Conservation (phyloP, 2,113 vertebrate genomes). For the Trochalopteron elliotii region DNA sequence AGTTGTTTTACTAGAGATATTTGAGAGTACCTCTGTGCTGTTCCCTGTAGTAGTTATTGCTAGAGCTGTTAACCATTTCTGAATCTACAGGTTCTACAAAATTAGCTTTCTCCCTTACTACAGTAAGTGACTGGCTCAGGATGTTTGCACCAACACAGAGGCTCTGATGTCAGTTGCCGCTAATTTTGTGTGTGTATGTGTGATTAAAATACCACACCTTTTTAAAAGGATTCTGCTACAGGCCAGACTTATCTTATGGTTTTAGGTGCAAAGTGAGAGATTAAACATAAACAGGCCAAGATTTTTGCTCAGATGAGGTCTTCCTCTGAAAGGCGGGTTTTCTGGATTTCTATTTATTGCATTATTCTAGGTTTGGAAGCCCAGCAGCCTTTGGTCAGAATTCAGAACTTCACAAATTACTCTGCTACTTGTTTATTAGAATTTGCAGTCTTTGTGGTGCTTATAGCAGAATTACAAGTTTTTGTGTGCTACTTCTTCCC, state of each 20-base stretch:
- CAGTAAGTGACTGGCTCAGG: background rate
- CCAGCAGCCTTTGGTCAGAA: background rate
- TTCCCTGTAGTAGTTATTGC: background rate
- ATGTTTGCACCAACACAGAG: background rate
- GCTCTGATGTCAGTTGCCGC: background rate
- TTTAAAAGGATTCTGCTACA: background rate
- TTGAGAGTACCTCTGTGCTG: background rate
- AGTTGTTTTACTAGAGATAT: background rate
- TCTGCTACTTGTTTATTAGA: background rate
- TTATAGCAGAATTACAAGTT: background rate
- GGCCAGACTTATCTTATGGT: background rate
- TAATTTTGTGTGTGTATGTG: background rate
- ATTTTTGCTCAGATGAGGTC: background rate
- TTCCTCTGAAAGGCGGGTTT: background rate
- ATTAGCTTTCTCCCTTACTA: background rate
- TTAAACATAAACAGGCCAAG: background rate
- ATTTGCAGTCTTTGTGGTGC: background rate
- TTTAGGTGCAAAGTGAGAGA: background rate
- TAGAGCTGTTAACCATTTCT: background rate
- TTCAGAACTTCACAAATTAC: background rate
- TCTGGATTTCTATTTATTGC: background rate
- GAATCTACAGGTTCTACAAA: background rate
- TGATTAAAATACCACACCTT: background rate
- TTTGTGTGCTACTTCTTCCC: background rate
- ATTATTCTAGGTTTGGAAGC: background rate